Evolutionary conservation across 2,113 vertebrate species (phyloP), one percentile per base, ranked within the genome.

Genomic region (Cyanoderma ruficeps): DNA sequence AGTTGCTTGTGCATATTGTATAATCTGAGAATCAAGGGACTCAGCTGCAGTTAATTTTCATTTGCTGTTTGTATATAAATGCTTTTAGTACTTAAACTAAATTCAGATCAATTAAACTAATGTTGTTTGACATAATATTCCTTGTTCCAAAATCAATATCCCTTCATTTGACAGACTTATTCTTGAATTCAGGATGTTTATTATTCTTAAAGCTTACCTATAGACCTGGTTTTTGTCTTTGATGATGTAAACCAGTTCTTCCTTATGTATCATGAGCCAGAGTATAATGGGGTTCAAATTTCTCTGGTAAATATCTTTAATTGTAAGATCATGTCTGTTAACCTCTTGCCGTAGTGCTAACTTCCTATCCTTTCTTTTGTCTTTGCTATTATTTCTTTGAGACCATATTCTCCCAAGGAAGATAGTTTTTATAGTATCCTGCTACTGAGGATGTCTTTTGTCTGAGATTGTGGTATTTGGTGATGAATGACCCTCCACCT

Each of bases 161-260:
- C 97, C 97, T 97, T 98, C 96, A 94, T 97, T 98, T 98, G 98
- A 98, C 97, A 98, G 98, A 95, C 98, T 98, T 97, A 97, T 98
- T 97, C 97, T 97, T 97, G 97, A 98, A 97, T 98, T 98, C 97
- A 98, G 98, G 96, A 97, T 98, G 98, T 98, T 98, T 98, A 98
- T 98, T 98, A 98, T 98, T 98, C 97, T 98, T 98, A 98, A 97
- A 97, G 98, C 98, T 98, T 98, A 98, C 98, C 98, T 98, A 98
- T 98, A 98, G 98, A 98, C 98, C 97, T 98, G 98, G 90, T 96
- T 98, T 98, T 98, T 98, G 98, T 98, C 98, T 97, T 93, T 96
- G 95, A 97, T 98, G 98, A 99, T 98, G 98, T 97, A 98, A 98
- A 98, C 63, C 98, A 98, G 98, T 97, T 98, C 97, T 98, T 98